Evolutionary conservation across 2,113 vertebrate species (phyloP), one percentile per base, ranked within the genome.

Genomic region (Rhynchomys soricoides): DNA sequence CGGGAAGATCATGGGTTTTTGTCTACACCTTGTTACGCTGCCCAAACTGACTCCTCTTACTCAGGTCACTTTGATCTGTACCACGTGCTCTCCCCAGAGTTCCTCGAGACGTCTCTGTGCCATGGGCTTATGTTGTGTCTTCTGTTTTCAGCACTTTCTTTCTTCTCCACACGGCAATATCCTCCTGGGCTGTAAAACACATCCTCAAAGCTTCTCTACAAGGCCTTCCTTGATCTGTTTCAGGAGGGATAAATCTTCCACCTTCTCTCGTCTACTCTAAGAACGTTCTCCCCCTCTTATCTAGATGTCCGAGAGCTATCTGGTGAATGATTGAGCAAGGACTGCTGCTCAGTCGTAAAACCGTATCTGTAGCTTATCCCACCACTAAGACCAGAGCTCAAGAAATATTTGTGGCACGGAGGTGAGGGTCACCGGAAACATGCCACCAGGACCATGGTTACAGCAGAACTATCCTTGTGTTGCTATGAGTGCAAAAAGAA

Each of bases 61-160:
- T 22, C 40, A 24, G 24, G 24, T 3, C 7, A n/a, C 24, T 87
- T 45, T 78, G 3, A 0, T 15, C 22, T 75, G 6, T 59, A 64
- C 5, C 34, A 2, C 7, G 0, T 4, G 66, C 52, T 40, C n/a
- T 82, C 12, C 1, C 5, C 31, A 34, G 48, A 0, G 1, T 52
- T 43, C 26, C 12, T 40, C 1, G 22, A 1, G 85, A 66, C 15
- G n/a, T 21, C 70, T 81, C 59, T 45, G 15, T 12, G 83, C 66
- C n/a, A 17, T 7, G 24, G 64, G 70, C 10, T 55, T 71, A 71
- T 11, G 9, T 1, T 40, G 7, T 31, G 59, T 3, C 17, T 34
- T 86, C 57, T 86, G 59, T 77, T 64, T 12, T 4, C 21, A 2
- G 37, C 16, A 13, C 21, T 96, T 74, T 21, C n/a, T 55, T 52